Evolutionary conservation across 2,113 vertebrate species (phyloP).

Genomic region (Potamarius usumacintae): DNA sequence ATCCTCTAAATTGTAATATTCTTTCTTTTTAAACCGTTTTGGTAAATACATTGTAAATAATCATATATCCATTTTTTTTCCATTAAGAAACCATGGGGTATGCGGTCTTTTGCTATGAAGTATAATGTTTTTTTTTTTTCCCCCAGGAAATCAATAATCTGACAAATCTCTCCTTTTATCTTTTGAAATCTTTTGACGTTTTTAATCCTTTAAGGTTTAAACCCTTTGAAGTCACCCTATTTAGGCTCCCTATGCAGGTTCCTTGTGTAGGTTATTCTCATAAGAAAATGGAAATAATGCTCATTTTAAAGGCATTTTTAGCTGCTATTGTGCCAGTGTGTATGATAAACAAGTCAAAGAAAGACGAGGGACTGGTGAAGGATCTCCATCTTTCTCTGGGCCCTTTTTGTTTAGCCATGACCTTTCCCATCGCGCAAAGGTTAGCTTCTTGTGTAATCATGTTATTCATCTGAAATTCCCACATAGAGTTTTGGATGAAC

Average conservation of each 20-base stretch:
- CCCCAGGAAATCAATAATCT: no score
- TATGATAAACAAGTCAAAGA: background rate
- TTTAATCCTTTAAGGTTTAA: background rate
- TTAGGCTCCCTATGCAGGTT: background rate
- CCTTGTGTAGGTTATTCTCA: background rate
- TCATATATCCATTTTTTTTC: no score
- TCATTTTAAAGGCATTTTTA: background rate
- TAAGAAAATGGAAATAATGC: background rate
- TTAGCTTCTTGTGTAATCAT: conserved; percentile 5
- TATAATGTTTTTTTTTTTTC: no score
- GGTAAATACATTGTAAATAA: no score
- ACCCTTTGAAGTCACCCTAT: background rate
- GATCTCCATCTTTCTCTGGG: background rate
- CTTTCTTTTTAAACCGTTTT: no score
- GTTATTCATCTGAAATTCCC: background rate
- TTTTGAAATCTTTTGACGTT: background rate
- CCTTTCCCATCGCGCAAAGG: conserved; percentile 16
- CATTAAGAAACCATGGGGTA: no score
- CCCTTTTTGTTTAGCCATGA: conserved; percentile 17
- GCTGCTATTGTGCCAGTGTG: background rate
- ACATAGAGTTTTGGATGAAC: background rate
- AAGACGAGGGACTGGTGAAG: background rate
- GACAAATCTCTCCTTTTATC: background rate
- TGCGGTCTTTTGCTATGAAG: no score
- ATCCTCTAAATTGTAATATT: no score